phyloP scores from a whole-genome alignment of 2,888 invertebrate genomes.

The Theretra japonica region DNA sequence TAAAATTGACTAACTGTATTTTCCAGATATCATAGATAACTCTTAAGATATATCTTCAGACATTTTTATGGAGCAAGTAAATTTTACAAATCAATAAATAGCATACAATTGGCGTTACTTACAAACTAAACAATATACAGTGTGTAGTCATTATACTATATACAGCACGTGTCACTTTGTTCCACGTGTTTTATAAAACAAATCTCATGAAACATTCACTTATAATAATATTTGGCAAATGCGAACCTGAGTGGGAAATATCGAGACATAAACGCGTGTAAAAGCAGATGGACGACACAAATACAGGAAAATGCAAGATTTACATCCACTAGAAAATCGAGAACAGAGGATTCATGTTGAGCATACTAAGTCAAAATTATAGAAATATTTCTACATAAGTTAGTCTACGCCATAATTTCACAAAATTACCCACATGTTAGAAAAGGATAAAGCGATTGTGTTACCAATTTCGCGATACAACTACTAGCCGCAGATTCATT shows the following conservation, averaged over 20 bases:
- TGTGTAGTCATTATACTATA: slow-evolving; percentile 1
- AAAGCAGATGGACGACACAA: neutral
- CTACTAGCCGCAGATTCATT: no score
- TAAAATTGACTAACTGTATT: neutral
- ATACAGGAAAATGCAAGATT: neutral
- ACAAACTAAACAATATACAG: slow-evolving; percentile 14
- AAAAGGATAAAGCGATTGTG: no score
- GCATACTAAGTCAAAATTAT: no score
- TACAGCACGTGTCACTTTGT: slow-evolving; percentile 13
- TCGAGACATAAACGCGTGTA: no score
- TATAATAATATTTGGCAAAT: slow-evolving; percentile 22
- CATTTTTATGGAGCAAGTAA: neutral
- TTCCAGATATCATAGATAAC: neutral
- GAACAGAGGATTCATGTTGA: no score
- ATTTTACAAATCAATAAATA: neutral
- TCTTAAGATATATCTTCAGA: neutral
- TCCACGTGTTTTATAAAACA: neutral
- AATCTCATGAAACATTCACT: neutral
- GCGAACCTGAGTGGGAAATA: neutral
- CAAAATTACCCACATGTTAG: no score
- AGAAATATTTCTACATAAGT: no score
- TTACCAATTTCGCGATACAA: no score
- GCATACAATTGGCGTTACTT: slow-evolving; percentile 15
- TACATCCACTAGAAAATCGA: neutral
- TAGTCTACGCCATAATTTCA: no score